A percentile compares a stretch with the other conserved stretches of the same genome.
Conservation (phyloP, 2,113 vertebrate species). For the Callospermophilus lateralis region DNA sequence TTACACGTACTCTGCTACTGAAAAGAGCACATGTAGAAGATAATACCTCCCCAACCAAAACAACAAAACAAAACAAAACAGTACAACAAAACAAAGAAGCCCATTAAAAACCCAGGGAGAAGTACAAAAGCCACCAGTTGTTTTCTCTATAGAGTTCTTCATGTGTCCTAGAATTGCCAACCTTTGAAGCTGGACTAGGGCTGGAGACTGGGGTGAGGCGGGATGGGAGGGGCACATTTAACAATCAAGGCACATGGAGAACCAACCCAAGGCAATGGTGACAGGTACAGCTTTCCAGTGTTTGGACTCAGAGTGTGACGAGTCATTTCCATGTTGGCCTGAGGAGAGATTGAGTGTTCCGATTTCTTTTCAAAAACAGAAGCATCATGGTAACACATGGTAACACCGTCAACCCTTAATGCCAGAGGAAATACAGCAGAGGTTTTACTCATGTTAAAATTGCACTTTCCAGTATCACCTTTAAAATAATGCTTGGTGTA, state of each 20-base stretch:
- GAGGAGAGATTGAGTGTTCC: slow-evolving; percentile 56
- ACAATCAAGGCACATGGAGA: not conserved
- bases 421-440: slow-evolving; percentile 85
- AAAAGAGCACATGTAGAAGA: slow-evolving; percentile 24
- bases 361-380: slow-evolving; percentile 12
- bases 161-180: slow-evolving; percentile 54
- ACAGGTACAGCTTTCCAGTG: slow-evolving; percentile 70
- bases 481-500: slow-evolving; percentile 88
- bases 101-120: slow-evolving; percentile 65
- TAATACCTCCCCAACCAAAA: slow-evolving; percentile 9
- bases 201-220: too few relatives aligned
- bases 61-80: not conserved
- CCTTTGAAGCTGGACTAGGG: not conserved
- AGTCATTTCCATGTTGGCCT: slow-evolving; percentile 37
- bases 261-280: not conserved
- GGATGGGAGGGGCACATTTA: accelerated
- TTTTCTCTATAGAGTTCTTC: slow-evolving; percentile 70
- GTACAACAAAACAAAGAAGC: slow-evolving; percentile 17
- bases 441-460: slow-evolving; percentile 87
- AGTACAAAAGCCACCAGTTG: slow-evolving; percentile 76
- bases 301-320: slow-evolving; percentile 57
- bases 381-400: slow-evolving; percentile 19
- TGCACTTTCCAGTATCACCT: slow-evolving; percentile 91
- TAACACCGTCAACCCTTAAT: slow-evolving; percentile 75
- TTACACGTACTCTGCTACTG: slow-evolving; percentile 59